Conservation (phyloP, 2,888 invertebrate species). For the Agrotis clavis region DNA sequence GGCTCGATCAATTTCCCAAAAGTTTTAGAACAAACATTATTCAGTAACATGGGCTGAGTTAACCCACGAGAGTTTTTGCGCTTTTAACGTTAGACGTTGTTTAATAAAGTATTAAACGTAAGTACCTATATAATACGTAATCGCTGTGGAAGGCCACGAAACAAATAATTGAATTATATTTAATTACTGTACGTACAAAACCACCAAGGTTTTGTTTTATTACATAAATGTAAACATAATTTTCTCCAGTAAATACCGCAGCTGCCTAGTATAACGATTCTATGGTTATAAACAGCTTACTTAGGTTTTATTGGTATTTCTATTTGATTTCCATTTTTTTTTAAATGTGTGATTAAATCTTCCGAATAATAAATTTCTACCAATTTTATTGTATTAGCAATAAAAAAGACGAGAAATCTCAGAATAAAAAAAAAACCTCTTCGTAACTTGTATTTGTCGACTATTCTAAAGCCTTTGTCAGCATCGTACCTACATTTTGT, state of each 20-base stretch:
- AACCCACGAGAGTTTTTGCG: no score
- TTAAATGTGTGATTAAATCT: not conserved
- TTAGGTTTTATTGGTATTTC: not conserved
- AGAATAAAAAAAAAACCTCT: not conserved
- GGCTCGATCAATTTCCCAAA: no score
- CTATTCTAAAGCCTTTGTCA: not conserved
- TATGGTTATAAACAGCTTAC: not conserved
- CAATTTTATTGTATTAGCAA: not conserved
- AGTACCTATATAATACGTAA: constrained; percentile 10
- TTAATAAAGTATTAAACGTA: no score
- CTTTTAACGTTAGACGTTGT: no score
- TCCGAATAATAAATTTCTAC: no score
- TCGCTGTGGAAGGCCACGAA: constrained; percentile 34
- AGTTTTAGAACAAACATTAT: no score
- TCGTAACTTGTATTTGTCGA: not conserved
- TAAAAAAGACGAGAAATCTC: not conserved
- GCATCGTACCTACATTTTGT: not conserved
- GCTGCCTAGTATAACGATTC: no score
- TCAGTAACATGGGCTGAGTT: no score
- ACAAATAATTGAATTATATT: constrained; percentile 16
- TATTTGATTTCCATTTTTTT: not conserved
- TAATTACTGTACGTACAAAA: not conserved
- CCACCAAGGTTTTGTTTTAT: constrained; percentile 11
- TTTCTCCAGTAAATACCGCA: no score
- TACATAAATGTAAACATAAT: no score